phyloP scores from a whole-genome alignment of 2,797 vertebrate genomes.

The Clamator glandarius region DNA sequence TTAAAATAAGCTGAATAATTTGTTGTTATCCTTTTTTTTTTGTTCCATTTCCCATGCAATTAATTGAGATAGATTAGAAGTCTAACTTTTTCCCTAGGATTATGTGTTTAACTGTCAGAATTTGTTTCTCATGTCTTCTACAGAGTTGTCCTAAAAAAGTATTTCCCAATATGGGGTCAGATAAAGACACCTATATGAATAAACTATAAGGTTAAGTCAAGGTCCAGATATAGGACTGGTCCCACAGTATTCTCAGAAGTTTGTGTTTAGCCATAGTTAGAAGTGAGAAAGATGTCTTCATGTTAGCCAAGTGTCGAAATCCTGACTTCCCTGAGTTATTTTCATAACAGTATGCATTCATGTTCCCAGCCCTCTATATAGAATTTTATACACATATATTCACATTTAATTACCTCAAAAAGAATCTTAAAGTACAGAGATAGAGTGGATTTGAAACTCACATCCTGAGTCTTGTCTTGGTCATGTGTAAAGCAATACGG shows the following conservation, averaged over 20 bases:
- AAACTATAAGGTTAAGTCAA: not conserved
- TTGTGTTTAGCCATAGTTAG: not conserved
- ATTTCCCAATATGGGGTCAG: not conserved
- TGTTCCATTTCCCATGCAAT: too few relatives aligned
- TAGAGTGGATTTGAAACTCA: not conserved
- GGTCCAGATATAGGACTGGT: not conserved
- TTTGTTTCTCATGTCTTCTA: not conserved
- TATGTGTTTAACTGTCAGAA: too few relatives aligned
- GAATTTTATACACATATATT: not conserved
- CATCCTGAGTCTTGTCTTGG: not conserved
- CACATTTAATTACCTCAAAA: not conserved
- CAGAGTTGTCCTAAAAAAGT: not conserved
- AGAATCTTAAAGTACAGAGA: not conserved
- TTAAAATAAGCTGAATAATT: not conserved
- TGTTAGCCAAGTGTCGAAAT: not conserved
- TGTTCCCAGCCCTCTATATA: not conserved
- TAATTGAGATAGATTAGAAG: too few relatives aligned
- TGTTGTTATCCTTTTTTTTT: not conserved
- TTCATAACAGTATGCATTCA: not conserved
- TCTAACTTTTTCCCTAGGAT: too few relatives aligned
- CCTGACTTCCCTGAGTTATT: not conserved
- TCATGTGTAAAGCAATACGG: not conserved
- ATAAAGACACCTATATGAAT: not conserved
- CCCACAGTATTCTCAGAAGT: not conserved
- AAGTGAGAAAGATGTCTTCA: not conserved